A percentile compares a stretch with the other conserved stretches of the same genome.
Evolutionary conservation across 2,888 invertebrate genomes (phyloP).

Genomic region (Spodoptera exigua): DNA sequence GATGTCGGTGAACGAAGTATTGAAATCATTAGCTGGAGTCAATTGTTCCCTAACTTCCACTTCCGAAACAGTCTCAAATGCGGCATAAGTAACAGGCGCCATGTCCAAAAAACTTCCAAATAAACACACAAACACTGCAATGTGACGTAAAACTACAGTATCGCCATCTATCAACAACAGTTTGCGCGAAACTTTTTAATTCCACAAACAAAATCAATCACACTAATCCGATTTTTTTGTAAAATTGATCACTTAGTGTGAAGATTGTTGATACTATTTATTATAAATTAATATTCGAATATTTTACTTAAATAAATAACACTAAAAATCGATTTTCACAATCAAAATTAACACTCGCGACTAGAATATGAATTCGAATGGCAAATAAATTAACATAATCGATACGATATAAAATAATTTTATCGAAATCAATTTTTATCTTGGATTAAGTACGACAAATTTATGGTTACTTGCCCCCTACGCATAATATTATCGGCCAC

Average conservation of each 20-base stretch:
- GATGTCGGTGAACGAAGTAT: slow-evolving; percentile 37
- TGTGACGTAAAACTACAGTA: slow-evolving; percentile 22
- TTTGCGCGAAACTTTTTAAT: background rate
- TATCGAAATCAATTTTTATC: slow-evolving; percentile 48
- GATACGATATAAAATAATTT: slow-evolving; percentile 15
- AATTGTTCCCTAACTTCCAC: slow-evolving; percentile 5
- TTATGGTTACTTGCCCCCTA: slow-evolving; percentile 42
- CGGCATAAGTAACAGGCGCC: slow-evolving; percentile 55
- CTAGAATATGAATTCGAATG: slow-evolving; percentile 23
- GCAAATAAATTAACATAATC: slow-evolving; percentile 32
- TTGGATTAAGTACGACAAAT: slow-evolving; percentile 41
- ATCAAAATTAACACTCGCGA: slow-evolving; percentile 33
- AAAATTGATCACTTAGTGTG: background rate
- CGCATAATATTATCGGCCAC: slow-evolving; percentile 9
- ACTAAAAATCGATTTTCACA: slow-evolving; percentile 3
- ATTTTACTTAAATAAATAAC: slow-evolving; percentile 3
- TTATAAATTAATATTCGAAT: background rate
- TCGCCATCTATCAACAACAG: slow-evolving; percentile 6
- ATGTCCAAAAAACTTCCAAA: slow-evolving; percentile 39
- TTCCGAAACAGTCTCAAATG: background rate
- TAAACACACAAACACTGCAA: slow-evolving; percentile 19
- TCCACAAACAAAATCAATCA: background rate
- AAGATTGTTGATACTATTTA: background rate
- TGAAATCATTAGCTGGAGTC: background rate
- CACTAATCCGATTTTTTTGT: background rate